Evolutionary conservation across 2,113 vertebrate species (phyloP), one percentile per base, ranked within the genome.

Genomic region (Blennius ocellaris): DNA sequence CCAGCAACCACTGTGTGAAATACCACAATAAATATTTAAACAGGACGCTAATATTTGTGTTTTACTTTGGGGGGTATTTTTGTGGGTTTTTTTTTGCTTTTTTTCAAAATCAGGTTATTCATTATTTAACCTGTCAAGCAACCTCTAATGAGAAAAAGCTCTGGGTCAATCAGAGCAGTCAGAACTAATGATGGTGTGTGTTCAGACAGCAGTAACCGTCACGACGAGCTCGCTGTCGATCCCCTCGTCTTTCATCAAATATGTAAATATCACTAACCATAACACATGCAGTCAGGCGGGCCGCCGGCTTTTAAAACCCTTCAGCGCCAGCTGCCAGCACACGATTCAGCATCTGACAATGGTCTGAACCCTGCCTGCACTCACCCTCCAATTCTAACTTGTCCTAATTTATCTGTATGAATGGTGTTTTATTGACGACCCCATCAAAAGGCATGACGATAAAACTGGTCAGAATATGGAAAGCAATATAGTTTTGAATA

Each of bases 171-270:
- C 11, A 21, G 12, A 9, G 7, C 11, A 21, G 14, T 38, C 16
- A 45, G 3, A 45, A 6, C 38, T 65, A 50, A 69, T 75, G 7
- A 45, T 14, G 16, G 11, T 50, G 49, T 50, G 41, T 61, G 36
- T 17, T 37, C 63, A 14, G 53, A 43, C 56, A 53, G 8, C 65
- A 10, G 15, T 2, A 16, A 60, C 51, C 8, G 10, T 69, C 41
- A 5, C 11, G 11, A 14, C 66, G 36, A 4, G 9, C 15, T 68
- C 37, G 3, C 38, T n/a, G 15, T n/a, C 3, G 0, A 7, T 59
- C 5, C 14, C 62, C 14, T 10, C 50, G 40, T 72, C 15, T 67
- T 69, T 69, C 60, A 65, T 76, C 48, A 59, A 36, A 81, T n/a
- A 58, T 45, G 50, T 56, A 49, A 74, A 69, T 66, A 9, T 16